phyloP scores from a whole-genome alignment of 2,888 invertebrate species.

The Sturmia bella region DNA sequence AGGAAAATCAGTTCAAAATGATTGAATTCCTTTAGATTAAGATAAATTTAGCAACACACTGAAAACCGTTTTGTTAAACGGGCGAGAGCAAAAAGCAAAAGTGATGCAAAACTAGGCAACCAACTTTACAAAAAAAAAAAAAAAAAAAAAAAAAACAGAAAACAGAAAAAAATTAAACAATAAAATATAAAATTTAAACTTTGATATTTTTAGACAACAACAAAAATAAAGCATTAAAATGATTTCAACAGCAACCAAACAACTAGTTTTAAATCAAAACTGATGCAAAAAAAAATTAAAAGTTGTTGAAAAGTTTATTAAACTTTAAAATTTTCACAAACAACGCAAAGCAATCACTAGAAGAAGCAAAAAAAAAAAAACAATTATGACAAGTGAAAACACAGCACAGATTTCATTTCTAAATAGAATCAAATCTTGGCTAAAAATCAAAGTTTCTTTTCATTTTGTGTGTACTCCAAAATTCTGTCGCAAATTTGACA shows the following conservation, averaged over 20 bases:
- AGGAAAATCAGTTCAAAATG: slow-evolving; percentile 43
- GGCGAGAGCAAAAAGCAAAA: slow-evolving; percentile 51
- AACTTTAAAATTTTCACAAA: slow-evolving; percentile 53
- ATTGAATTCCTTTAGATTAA: slow-evolving; percentile 34
- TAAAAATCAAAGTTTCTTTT: not conserved
- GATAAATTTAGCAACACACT: slow-evolving; percentile 3
- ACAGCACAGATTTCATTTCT: slow-evolving; percentile 4
- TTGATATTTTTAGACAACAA: slow-evolving; percentile 66
- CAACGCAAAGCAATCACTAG: not conserved
- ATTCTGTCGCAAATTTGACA: slow-evolving; percentile 54
- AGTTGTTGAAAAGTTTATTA: slow-evolving; percentile 64
- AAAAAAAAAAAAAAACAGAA: slow-evolving; percentile 12
- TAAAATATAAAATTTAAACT: slow-evolving; percentile 64
- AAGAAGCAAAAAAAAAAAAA: not conserved
- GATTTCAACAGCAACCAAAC: slow-evolving; percentile 45
- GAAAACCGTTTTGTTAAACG: slow-evolving; percentile 56
- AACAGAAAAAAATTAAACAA: slow-evolving; percentile 19
- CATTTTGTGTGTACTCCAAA: not conserved
- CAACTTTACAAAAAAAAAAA: slow-evolving; percentile 22
- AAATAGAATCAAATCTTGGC: not conserved
- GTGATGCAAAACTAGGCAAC: slow-evolving; percentile 67
- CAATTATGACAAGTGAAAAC: slow-evolving; percentile 39
- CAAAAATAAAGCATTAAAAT: slow-evolving; percentile 25
- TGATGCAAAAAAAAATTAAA: slow-evolving; percentile 23
- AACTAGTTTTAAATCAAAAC: slow-evolving; percentile 57